Evolutionary conservation across 2,113 vertebrate species (phyloP), one percentile per base, ranked within the genome.

Genomic region (Todiramphus chloris): DNA sequence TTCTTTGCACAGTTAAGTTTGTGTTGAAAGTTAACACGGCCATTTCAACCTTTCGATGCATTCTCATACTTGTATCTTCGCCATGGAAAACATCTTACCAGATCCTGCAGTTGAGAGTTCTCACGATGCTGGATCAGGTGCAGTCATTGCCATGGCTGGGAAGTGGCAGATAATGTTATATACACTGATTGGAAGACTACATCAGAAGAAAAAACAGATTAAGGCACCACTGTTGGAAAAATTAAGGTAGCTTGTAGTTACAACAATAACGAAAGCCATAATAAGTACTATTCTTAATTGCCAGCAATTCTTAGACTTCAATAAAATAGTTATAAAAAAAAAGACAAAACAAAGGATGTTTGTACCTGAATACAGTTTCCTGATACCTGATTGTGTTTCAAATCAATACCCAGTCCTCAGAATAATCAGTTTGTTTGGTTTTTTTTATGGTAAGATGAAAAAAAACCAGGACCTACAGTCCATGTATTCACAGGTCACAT

Each of bases 161-260:
- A 96, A 89, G 90, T 83, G 96, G 96, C 94, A 95, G 97, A 96
- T 83, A 89, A 96, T 81, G 89, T 90, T 96, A 96, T 93, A 95
- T 96, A 98, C 97, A 96, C 91, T 97, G 95, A 96, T 84, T 98
- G 98, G 98, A 99, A 98, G 98, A 99, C 98, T 96, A 97, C 94
- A 96, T 97, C 96, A 97, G 96, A 97, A 97, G 96, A 97, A 97
- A 94, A 98, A 96, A 98, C 95, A 98, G 98, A 97, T 96, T 99
- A 99, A 99, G 99, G 99, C 99, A 99, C 99, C 98, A 97, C 98
- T 97, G 98, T 97, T 96, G 96, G 97, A 97, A 98, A 97, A 98
- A 98, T 97, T 98, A 98, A 98, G 97, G 97, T 98, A 98, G 98
- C 97, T 98, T 97, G 97, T 97, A 97, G 96, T 98, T 98, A 97